Percentiles rank a stretch among this genome's conserved stretches.
These are phyloP conservation scores for Chiridota heheva DNA, from an alignment of 35 echinoderm and acorn worm species.

Conservation along the genomic window DNA sequence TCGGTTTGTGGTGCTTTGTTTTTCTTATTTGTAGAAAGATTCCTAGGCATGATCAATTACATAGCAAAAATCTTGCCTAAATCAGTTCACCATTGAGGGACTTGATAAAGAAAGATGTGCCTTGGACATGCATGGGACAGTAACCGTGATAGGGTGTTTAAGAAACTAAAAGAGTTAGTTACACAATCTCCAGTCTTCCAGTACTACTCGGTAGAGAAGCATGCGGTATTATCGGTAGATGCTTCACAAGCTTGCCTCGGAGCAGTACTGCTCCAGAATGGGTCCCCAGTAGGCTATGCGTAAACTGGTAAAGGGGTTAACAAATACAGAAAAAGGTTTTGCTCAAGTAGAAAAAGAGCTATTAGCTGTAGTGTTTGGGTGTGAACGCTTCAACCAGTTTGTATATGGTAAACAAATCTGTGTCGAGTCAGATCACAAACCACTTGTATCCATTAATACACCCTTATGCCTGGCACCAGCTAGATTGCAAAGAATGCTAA, in stretches of 20 bases:
- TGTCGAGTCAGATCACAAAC: constrained; percentile 28
- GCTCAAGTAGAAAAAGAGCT: constrained; percentile 52
- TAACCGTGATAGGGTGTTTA: constrained; percentile 3
- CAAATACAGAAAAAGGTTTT: background rate
- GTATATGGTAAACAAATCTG: constrained; percentile 23
- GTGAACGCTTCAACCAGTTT: constrained; percentile 40
- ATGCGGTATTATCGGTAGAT: background rate
- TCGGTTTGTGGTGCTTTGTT: no score
- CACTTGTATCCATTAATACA: background rate
- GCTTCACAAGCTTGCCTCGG: constrained; percentile 15
- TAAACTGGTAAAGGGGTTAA: constrained; percentile 18
- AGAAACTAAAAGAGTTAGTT: constrained; percentile 6
- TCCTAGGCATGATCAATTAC: no score
- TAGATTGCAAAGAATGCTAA: constrained; percentile 11
- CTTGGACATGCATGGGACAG: constrained; percentile 13
- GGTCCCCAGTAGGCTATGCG: constrained; percentile 17
- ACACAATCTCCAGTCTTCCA: constrained; percentile 1
- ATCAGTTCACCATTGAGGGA: no score
- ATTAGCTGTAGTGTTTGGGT: constrained; percentile 30
- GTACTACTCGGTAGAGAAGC: constrained; percentile 18
- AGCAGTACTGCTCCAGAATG: constrained; percentile 1
- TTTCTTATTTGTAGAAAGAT: no score
- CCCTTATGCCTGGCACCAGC: background rate
- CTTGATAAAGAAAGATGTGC: constrained; percentile 3
- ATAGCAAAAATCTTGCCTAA: no score